Conservation (phyloP, 2,113 vertebrate genomes). For the Vombatus ursinus region DNA sequence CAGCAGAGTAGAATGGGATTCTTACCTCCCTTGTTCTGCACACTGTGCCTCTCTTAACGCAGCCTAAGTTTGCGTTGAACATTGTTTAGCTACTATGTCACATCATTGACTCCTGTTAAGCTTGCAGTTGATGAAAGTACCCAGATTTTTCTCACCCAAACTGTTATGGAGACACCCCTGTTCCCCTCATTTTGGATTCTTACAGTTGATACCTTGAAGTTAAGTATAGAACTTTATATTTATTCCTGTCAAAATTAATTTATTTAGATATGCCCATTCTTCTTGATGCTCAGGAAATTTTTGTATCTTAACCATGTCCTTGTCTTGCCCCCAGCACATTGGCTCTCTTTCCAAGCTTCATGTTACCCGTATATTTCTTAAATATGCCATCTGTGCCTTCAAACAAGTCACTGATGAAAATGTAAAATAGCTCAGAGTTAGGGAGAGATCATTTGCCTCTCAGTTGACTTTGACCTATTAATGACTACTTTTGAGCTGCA, state of each 20-base stretch:
- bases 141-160: neutral
- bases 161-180: neutral
- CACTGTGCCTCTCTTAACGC: neutral
- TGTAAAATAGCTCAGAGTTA: neutral
- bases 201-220: neutral
- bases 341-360: too few relatives aligned
- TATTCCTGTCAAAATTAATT: neutral
- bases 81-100: neutral
- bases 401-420: neutral
- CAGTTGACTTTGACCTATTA: neutral
- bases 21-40: neutral
- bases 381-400: neutral
- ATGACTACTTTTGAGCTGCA: neutral
- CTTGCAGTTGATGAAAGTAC: neutral
- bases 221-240: neutral
- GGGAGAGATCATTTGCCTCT: neutral
- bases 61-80: neutral
- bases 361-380: neutral
- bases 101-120: neutral
- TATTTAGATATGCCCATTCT: neutral
- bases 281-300: too few relatives aligned
- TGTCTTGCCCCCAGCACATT: too few relatives aligned
- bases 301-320: too few relatives aligned
- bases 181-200: neutral
- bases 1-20: neutral